Percentiles rank a stretch among this genome's conserved stretches.
phyloP scores from a whole-genome alignment of 2,797 vertebrate genomes.

The Eulemur rubriventer region DNA sequence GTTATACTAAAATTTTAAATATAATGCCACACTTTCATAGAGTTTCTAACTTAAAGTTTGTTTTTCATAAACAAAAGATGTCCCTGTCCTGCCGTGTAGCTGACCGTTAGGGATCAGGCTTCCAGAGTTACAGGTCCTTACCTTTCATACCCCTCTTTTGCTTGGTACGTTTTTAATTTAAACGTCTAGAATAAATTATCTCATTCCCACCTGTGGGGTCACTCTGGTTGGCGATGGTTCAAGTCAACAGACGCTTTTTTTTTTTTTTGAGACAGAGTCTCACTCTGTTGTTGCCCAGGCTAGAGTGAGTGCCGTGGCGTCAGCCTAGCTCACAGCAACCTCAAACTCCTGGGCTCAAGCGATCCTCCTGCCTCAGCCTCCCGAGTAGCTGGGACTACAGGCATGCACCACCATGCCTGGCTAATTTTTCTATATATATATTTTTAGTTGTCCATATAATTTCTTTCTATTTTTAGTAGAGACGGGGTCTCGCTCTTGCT shows the following conservation, averaged over 20 bases:
- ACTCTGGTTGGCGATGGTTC: not conserved
- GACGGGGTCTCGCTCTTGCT: no score
- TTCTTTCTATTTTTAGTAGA: no score
- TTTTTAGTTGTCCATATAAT: no score
- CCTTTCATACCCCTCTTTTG: not conserved
- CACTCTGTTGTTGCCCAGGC: no score
- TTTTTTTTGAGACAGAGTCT: no score
- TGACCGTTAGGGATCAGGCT: not conserved
- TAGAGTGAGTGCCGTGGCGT: no score
- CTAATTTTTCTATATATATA: no score
- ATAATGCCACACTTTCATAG: not conserved
- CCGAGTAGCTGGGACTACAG: no score
- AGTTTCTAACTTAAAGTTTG: not conserved
- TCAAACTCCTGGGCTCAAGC: no score
- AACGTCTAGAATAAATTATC: not conserved
- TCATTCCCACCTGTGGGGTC: not conserved
- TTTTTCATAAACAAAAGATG: not conserved
- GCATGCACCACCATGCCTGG: no score
- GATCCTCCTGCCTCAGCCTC: no score
- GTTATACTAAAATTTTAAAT: not conserved
- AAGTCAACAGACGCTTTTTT: not conserved
- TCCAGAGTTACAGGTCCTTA: not conserved
- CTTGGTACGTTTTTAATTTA: not conserved
- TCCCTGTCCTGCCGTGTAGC: not conserved
- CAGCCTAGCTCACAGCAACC: no score